Conservation (phyloP, 2,888 invertebrate genomes). For the Napeogenes sylphis region DNA sequence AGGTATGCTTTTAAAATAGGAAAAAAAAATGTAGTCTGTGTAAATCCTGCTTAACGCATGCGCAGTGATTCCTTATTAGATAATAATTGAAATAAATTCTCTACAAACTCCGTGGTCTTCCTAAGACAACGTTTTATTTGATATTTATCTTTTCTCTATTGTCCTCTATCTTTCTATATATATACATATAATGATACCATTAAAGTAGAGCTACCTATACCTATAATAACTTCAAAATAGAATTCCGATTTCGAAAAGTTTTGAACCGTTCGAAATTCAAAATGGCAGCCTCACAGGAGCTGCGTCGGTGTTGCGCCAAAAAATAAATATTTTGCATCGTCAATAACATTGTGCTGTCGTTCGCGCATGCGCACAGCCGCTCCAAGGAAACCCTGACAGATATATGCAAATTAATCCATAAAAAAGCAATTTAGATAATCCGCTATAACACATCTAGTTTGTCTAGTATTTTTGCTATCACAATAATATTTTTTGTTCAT, state of each 20-base stretch:
- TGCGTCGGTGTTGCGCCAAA: conserved; percentile 56
- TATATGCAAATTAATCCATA: conserved; percentile 76
- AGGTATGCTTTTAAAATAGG: neutral
- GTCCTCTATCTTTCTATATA: conserved; percentile 29
- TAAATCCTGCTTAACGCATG: conserved; percentile 59
- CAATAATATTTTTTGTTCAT: conserved; percentile 31
- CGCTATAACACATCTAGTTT: conserved; percentile 49
- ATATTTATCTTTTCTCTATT: conserved; percentile 45
- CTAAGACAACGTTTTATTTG: conserved; percentile 58
- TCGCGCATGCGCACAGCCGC: conserved; percentile 61
- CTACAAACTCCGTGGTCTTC: conserved; percentile 52
- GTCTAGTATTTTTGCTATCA: conserved; percentile 29
- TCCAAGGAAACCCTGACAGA: conserved; percentile 62
- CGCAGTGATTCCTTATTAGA: conserved; percentile 52
- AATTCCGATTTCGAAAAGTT: too few species aligned
- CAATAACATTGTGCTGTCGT: conserved; percentile 63
- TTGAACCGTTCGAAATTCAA: conserved; percentile 29
- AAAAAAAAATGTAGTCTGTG: conserved; percentile 41
- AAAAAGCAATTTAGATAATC: conserved; percentile 60
- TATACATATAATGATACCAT: too few species aligned
- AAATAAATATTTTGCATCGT: conserved; percentile 76
- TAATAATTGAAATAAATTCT: conserved; percentile 76
- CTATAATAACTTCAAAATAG: too few species aligned
- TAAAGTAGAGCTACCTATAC: too few species aligned
- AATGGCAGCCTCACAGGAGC: conserved; percentile 37